These are phyloP conservation scores for Heterodera carotae DNA, from an alignment of 1,140 invertebrate genomes.

Conservation along the genomic window DNA sequence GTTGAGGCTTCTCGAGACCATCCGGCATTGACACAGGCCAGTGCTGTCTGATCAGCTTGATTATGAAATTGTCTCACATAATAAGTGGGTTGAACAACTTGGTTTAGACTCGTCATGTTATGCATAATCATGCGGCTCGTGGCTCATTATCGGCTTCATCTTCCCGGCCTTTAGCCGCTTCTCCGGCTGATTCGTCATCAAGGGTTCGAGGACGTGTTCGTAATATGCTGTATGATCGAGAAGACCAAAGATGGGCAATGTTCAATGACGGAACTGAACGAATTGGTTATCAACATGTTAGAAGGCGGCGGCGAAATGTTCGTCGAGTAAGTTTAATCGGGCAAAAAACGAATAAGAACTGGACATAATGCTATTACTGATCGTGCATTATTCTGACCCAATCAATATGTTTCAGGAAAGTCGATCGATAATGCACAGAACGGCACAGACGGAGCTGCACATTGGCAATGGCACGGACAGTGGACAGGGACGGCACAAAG, in stretches of 20 bases:
- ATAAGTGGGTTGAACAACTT: not conserved
- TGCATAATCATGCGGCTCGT: not conserved
- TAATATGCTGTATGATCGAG: not conserved
- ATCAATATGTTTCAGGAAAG: not conserved
- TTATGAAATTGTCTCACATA: too few relatives aligned
- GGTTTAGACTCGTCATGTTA: not conserved
- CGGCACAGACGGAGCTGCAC: not conserved
- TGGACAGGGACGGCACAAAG: not conserved
- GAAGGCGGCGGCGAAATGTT: not conserved
- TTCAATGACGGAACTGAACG: not conserved
- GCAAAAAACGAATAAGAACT: too few relatives aligned
- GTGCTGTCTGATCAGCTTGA: not conserved
- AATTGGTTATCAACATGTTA: not conserved
- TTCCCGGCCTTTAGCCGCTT: not conserved
- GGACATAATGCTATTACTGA: too few relatives aligned
- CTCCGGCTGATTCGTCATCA: not conserved
- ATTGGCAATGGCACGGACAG: not conserved
- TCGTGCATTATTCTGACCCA: not conserved
- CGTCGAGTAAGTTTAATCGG: not conserved
- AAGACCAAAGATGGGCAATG: not conserved
- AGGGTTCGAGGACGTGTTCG: not conserved
- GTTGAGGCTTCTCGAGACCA: conserved; percentile 17
- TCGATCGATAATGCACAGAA: conserved; percentile 12
- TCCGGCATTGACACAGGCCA: not conserved
- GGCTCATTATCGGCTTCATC: too few relatives aligned